Percentiles rank a stretch among this genome's conserved stretches.
These are phyloP conservation scores for Metalampra italica DNA, from an alignment of 2,888 invertebrate genomes.

Conservation along the genomic window DNA sequence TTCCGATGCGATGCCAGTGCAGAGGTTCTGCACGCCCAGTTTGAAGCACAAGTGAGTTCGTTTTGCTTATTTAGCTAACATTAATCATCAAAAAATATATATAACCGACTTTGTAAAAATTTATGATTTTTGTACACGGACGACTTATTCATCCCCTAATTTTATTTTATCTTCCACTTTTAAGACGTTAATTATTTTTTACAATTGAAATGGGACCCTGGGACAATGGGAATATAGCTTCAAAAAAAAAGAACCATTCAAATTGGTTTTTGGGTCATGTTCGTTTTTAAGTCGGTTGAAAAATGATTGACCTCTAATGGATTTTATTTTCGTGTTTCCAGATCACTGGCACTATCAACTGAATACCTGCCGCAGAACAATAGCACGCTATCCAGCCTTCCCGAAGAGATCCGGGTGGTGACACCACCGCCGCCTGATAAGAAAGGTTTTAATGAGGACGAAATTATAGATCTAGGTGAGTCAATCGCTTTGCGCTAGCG, in stretches of 20 bases:
- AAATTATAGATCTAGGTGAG: conserved; percentile 58
- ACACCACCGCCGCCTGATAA: conserved; percentile 40
- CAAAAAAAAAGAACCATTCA: too few species aligned
- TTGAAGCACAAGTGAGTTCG: conserved; percentile 62
- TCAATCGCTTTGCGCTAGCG: not conserved
- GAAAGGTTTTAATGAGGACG: conserved; percentile 37
- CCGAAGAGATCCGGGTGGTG: conserved; percentile 40
- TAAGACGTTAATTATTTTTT: too few species aligned
- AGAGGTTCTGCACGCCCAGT: conserved; percentile 56
- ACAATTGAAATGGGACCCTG: too few species aligned
- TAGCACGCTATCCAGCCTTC: conserved; percentile 32
- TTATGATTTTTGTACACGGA: too few species aligned
- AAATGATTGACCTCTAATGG: too few species aligned
- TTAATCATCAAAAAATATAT: too few species aligned
- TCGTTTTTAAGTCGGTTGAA: too few species aligned
- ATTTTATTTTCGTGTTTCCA: conserved; percentile 20
- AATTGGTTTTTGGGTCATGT: too few species aligned
- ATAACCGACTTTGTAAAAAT: too few species aligned
- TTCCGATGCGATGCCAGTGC: conserved; percentile 22
- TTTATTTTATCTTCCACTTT: too few species aligned
- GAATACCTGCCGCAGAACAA: conserved; percentile 34
- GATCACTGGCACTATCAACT: conserved; percentile 32
- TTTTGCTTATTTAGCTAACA: conserved; percentile 4
- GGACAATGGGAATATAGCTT: too few species aligned
- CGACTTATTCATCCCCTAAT: too few species aligned